Percentiles rank a stretch among this genome's conserved stretches.
phyloP scores from a whole-genome alignment of 2,797 vertebrate genomes.

The Masticophis lateralis region DNA sequence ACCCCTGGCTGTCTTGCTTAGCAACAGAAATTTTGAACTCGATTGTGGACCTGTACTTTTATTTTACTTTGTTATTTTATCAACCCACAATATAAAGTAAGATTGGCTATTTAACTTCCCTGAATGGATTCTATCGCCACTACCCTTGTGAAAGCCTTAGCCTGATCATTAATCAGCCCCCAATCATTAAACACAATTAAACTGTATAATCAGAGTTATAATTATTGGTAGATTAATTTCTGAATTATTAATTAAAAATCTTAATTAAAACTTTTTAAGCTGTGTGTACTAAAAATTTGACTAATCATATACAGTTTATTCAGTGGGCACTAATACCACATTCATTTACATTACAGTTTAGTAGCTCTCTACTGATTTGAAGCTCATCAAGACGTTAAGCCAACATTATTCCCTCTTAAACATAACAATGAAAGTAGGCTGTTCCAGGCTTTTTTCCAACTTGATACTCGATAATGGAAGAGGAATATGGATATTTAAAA shows the following conservation, averaged over 20 bases:
- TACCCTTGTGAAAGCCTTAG: conserved; percentile 70
- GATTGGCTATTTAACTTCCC: conserved; percentile 50
- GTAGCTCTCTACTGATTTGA: conserved; percentile 6
- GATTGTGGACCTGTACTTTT: not conserved
- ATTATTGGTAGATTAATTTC: conserved; percentile 81
- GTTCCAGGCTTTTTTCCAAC: not conserved
- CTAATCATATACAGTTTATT: conserved; percentile 72
- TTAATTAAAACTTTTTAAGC: conserved; percentile 71
- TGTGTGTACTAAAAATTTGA: conserved; percentile 65
- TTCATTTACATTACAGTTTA: conserved; percentile 41
- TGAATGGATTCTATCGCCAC: conserved; percentile 65
- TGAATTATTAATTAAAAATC: conserved; percentile 77
- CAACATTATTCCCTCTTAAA: conserved; percentile 1
- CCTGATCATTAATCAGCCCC: conserved; percentile 74
- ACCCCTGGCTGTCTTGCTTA: not conserved
- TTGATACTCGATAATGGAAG: not conserved
- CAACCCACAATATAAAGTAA: conserved; percentile 35
- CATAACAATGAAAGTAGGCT: conserved; percentile 16
- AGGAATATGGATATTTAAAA: not conserved
- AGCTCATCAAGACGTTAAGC: not conserved
- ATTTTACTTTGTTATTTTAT: not conserved
- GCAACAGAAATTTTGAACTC: no score
- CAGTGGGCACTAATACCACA: conserved; percentile 53
- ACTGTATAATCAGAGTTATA: conserved; percentile 74
- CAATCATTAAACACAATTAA: conserved; percentile 77